phyloP scores from a whole-genome alignment of 2,888 invertebrate genomes.

The Antitype chi region DNA sequence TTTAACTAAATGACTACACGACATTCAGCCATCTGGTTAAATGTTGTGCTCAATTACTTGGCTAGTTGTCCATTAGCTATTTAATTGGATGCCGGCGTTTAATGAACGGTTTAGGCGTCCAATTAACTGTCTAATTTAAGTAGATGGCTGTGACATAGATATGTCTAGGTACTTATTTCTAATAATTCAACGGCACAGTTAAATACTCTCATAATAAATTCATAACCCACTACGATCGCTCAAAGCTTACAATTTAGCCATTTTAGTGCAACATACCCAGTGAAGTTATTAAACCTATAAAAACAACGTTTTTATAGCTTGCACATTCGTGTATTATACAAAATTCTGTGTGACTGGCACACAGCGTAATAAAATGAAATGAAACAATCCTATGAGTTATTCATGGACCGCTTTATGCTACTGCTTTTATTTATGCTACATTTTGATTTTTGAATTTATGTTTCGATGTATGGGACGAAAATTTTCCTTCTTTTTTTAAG shows the following conservation, averaged over 20 bases:
- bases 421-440: slow-evolving; percentile 34
- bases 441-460: slow-evolving; percentile 56
- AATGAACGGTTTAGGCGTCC: too few relatives aligned
- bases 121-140: too few relatives aligned
- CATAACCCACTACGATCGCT: slow-evolving; percentile 42
- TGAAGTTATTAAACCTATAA: slow-evolving; percentile 81
- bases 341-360: slow-evolving; percentile 82
- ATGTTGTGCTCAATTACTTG: too few relatives aligned
- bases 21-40: too few relatives aligned
- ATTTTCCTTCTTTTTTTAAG: neutral
- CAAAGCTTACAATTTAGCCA: slow-evolving; percentile 60
- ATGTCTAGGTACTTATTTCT: neutral
- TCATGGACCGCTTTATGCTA: slow-evolving; percentile 80
- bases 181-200: slow-evolving; percentile 2
- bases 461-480: neutral
- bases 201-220: slow-evolving; percentile 40
- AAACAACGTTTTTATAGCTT: slow-evolving; percentile 81
- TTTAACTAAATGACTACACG: too few relatives aligned
- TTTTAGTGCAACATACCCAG: slow-evolving; percentile 70
- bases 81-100: too few relatives aligned
- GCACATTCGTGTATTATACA: slow-evolving; percentile 78
- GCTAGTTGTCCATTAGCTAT: too few relatives aligned
- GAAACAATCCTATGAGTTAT: slow-evolving; percentile 89
- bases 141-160: too few relatives aligned
- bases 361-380: slow-evolving; percentile 87